phyloP scores from a whole-genome alignment of 2,113 vertebrate species.

The Panthera leo region DNA sequence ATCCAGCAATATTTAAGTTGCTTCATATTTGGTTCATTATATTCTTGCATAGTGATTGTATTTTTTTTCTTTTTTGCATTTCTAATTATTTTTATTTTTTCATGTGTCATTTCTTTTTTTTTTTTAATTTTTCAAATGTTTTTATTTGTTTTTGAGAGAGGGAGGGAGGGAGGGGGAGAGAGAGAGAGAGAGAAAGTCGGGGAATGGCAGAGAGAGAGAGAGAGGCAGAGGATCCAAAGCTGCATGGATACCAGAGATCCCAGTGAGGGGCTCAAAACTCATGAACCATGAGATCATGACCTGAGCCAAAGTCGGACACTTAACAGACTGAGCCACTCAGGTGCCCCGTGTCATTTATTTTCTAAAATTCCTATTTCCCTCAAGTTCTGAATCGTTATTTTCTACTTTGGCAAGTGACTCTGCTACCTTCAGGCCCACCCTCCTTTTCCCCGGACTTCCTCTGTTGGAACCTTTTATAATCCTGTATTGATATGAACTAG shows the following conservation, averaged over 20 bases:
- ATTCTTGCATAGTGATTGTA: not conserved
- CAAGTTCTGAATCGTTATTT: not conserved
- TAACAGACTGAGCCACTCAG: no score
- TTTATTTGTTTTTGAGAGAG: no score
- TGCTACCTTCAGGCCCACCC: not conserved
- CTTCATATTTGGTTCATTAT: not conserved
- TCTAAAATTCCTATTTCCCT: not conserved
- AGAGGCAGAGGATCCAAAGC: no score
- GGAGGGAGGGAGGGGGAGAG: no score
- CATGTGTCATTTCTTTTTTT: not conserved
- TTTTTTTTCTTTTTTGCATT: not conserved
- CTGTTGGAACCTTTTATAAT: accelerated
- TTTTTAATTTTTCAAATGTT: no score
- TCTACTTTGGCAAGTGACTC: not conserved
- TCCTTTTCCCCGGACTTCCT: not conserved
- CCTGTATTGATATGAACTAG: not conserved
- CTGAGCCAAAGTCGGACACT: no score
- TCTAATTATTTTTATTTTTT: not conserved
- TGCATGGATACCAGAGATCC: no score
- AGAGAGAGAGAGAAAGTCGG: no score
- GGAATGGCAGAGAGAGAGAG: no score
- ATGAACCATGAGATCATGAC: no score
- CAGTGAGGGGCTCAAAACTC: no score
- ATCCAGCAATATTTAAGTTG: not conserved
- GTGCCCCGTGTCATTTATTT: not conserved